Percentiles rank a stretch among this genome's conserved stretches.
phyloP scores from a whole-genome alignment of 2,113 vertebrate genomes.

The Eleginops maclovinus region DNA sequence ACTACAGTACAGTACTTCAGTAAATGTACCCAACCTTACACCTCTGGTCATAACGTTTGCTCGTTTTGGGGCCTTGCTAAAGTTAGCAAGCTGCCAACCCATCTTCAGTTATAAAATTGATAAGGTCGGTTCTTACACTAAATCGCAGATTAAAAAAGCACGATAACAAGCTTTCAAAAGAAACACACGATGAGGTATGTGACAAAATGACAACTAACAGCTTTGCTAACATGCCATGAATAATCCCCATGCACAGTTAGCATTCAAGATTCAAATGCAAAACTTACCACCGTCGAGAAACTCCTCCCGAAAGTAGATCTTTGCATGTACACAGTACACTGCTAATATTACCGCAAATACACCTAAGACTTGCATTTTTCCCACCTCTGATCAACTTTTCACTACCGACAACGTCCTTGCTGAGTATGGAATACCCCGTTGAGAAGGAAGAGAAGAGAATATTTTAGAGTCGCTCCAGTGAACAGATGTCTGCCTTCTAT shows the following conservation, averaged over 20 bases:
- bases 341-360: constrained; percentile 54
- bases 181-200: not conserved
- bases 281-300: constrained; percentile 86
- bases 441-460: constrained; percentile 60
- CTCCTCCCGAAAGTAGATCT: constrained; percentile 84
- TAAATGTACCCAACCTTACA: too few species aligned
- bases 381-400: not conserved
- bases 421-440: not conserved
- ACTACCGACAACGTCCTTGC: not conserved
- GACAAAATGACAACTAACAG: constrained; percentile 4
- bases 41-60: not conserved
- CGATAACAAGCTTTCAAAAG: not conserved
- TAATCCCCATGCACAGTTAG: not conserved
- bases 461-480: constrained; percentile 87
- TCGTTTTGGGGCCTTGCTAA: constrained; percentile 15
- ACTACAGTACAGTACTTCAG: too few species aligned
- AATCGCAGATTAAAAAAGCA: not conserved
- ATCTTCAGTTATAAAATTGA: not conserved
- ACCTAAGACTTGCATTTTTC: constrained; percentile 69
- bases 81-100: not conserved
- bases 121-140: not conserved
- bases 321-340: constrained; percentile 64
- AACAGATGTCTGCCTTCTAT: constrained; percentile 87
- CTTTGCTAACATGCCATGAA: constrained; percentile 24
- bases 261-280: not conserved